Percentiles rank a stretch among this genome's conserved stretches.
Conservation (phyloP, 2,888 invertebrate genomes). For the Stictocephala bisonia region DNA sequence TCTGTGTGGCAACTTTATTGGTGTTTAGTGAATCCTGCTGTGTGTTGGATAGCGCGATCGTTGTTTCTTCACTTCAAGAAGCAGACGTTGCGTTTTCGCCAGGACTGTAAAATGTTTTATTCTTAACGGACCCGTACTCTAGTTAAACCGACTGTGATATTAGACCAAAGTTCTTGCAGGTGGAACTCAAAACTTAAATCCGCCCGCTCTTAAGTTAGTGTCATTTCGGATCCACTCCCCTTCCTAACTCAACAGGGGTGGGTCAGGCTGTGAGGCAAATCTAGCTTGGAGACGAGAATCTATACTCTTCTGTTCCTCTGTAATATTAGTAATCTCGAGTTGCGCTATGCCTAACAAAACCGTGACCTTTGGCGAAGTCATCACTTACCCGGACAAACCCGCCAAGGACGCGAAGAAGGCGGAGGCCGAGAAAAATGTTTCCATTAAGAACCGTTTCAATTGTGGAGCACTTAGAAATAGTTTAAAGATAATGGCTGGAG, state of each 20-base stretch:
- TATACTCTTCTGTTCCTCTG: constrained; percentile 19
- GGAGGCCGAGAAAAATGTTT: constrained; percentile 46
- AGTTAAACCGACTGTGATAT: constrained; percentile 55
- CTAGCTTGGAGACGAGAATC: constrained; percentile 30
- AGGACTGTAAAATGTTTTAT: constrained; percentile 49
- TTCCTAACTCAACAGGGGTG: constrained; percentile 17
- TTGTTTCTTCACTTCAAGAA: constrained; percentile 49
- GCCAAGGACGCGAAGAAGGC: constrained; percentile 51
- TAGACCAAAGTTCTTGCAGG: constrained; percentile 50
- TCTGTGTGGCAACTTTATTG: constrained; percentile 21
- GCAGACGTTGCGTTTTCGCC: constrained; percentile 48
- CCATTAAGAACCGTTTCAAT: constrained; percentile 58
- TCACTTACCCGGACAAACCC: constrained; percentile 53
- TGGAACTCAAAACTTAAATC: neutral
- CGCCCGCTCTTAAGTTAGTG: constrained; percentile 41
- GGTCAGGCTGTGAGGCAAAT: constrained; percentile 44
- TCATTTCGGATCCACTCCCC: constrained; percentile 36
- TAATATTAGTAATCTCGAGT: constrained; percentile 1
- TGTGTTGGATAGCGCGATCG: constrained; percentile 3
- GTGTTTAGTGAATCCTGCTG: neutral
- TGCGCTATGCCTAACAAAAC: constrained; percentile 54
- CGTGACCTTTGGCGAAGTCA: constrained; percentile 58
- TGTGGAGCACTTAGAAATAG: constrained; percentile 58
- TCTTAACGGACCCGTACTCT: constrained; percentile 36
- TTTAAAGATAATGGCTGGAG: constrained; percentile 79